Percentiles rank a stretch among this genome's conserved stretches.
Evolutionary conservation across 1,140 invertebrate species (phyloP).

Genomic region (Tenebrio molitor): DNA sequence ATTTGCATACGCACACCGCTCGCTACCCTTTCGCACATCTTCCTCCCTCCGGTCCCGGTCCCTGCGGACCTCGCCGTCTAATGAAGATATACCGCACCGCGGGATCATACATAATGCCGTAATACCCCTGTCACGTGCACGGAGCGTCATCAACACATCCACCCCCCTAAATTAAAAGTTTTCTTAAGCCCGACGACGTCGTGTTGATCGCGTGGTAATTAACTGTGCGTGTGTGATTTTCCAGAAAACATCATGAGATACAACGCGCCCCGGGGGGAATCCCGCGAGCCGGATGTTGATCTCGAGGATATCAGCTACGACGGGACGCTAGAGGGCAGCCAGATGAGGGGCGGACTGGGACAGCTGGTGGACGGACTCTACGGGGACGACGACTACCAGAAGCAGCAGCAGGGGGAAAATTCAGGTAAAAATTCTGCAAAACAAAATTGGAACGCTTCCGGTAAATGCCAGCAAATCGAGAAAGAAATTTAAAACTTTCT

Average conservation of each 20-base stretch:
- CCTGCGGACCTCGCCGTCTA: slow-evolving; percentile 32
- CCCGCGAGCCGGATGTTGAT: slow-evolving; percentile 86
- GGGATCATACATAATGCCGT: slow-evolving; percentile 43
- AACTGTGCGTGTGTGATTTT: slow-evolving; percentile 56
- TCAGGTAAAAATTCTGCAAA: slow-evolving; percentile 64
- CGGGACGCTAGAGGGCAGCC: slow-evolving; percentile 81
- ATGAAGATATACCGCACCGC: slow-evolving; percentile 44
- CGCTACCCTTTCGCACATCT: slow-evolving; percentile 11
- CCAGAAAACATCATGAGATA: slow-evolving; percentile 87
- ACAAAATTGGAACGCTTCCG: slow-evolving; percentile 1
- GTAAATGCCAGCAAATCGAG: no score
- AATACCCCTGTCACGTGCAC: slow-evolving; percentile 43
- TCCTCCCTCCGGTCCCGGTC: slow-evolving; percentile 31
- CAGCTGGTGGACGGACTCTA: slow-evolving; percentile 90
- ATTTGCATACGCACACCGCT: slow-evolving; percentile 33
- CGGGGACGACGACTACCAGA: slow-evolving; percentile 77
- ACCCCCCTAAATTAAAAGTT: slow-evolving; percentile 36
- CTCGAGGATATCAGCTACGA: slow-evolving; percentile 95
- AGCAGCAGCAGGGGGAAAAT: slow-evolving; percentile 68
- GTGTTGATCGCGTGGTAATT: slow-evolving; percentile 13
- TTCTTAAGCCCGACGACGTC: not conserved
- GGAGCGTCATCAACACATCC: slow-evolving; percentile 37
- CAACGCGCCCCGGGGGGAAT: slow-evolving; percentile 84
- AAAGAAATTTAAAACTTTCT: no score
- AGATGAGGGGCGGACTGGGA: slow-evolving; percentile 86